phyloP scores from a whole-genome alignment of 2,797 vertebrate genomes.

The Limosa lapponica region DNA sequence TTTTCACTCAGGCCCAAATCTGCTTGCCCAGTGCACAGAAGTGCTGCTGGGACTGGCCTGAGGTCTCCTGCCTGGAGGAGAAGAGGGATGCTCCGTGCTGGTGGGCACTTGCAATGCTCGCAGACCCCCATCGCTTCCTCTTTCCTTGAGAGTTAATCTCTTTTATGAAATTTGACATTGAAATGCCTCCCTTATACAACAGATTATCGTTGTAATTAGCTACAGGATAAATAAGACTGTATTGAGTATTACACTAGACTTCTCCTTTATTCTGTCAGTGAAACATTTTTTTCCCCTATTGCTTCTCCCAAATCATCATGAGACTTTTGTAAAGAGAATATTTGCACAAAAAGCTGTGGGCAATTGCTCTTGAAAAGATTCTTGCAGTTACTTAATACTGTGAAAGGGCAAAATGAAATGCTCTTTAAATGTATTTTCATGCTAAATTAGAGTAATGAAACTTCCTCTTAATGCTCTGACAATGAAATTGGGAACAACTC shows the following conservation, averaged over 20 bases:
- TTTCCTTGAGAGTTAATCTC: conserved; percentile 10
- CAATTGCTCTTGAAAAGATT: conserved; percentile 40
- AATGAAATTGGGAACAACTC: conserved; percentile 41
- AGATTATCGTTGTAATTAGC: conserved; percentile 56
- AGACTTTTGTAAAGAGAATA: conserved; percentile 19
- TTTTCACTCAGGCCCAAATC: background rate
- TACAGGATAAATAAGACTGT: conserved; percentile 38
- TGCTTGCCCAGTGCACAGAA: background rate
- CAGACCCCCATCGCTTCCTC: background rate
- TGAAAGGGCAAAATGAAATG: conserved; percentile 60
- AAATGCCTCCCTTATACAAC: conserved; percentile 8
- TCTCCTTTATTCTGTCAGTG: conserved; percentile 39
- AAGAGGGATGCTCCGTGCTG: background rate
- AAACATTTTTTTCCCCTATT: conserved; percentile 14
- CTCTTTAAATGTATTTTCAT: conserved; percentile 70
- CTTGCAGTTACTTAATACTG: conserved; percentile 47
- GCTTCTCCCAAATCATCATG: conserved; percentile 12
- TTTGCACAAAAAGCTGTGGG: conserved; percentile 59
- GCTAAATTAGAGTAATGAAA: conserved; percentile 53
- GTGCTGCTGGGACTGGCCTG: background rate
- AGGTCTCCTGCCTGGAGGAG: background rate
- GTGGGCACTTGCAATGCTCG: background rate
- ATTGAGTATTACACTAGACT: conserved; percentile 19
- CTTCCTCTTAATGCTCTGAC: background rate
- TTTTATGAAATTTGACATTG: conserved; percentile 53